Base-by-base conservation (phyloP, 2,113 vertebrate species). In the Cygnus atratus region DNA sequence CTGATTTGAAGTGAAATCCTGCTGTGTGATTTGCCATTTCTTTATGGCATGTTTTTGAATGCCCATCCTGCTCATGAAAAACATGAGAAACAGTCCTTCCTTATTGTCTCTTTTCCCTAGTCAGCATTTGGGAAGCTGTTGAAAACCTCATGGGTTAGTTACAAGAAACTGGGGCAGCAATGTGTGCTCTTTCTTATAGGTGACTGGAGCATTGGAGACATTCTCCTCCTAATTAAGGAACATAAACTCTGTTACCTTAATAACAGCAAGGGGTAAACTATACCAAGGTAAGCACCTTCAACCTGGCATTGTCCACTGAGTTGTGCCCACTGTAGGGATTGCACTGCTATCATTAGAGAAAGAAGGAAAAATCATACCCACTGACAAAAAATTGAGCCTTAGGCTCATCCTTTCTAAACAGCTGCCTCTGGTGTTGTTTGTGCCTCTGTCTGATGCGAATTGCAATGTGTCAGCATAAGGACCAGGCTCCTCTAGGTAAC, bases 241-340 rank as follows among this genome's bases (percentile, higher is more conserved):
- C 88, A 81, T 72, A 88, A 95, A 93, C 46, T 74, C 52, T 57
- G n/a, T 58, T 81, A 35, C 61, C 65, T 94, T 81, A 92, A 93
- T 95, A 81, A 93, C 35, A 92, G 76, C 43, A 59, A 77, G 61
- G 52, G 12, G 13, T 74, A 93, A 93, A 88, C 46, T 15, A 15
- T 21, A 62, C n/a, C 5, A 59, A 59, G 2, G 1, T 6, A 80
- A 75, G 25, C 3, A 22, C 57, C 52, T 63, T 71, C n/a, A 12
- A 33, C 52, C 41, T 55, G 37, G 41, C 55, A 62, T 2, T 48
- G 46, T 48, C 46, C 46, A 48, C 46, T 48, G 46, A 39, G 41
- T 13, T 71, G n/a, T 63, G 43, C 39, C 39, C 8, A 46, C 65
- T 11, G 55, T 48, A 77, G 39, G 63, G 43, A 81, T 50, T 55